phyloP scores from a whole-genome alignment of 2,797 vertebrate genomes.

The Vespertilio murinus region DNA sequence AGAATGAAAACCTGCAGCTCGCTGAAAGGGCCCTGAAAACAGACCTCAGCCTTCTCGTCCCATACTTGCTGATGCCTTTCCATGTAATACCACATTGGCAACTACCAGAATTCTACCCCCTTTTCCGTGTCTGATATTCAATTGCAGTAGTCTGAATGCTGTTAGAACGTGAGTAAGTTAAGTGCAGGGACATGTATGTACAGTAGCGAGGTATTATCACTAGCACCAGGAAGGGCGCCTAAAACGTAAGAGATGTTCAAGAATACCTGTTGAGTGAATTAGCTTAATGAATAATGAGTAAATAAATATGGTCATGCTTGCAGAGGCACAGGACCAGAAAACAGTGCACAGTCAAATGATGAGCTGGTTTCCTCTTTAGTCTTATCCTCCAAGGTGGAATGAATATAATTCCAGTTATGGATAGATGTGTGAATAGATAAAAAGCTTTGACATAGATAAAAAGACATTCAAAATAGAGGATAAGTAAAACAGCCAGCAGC shows the following conservation, averaged over 20 bases:
- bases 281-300: neutral
- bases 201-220: neutral
- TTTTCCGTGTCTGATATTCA: neutral
- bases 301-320: neutral
- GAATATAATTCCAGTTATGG: conserved; percentile 14
- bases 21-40: neutral
- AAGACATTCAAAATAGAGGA: neutral
- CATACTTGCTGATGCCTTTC: neutral
- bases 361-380: neutral
- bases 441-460: neutral
- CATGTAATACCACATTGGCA: neutral
- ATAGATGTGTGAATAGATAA: conserved; percentile 19
- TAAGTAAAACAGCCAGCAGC: neutral
- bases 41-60: neutral
- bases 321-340: neutral
- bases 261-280: neutral
- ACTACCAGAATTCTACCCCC: neutral
- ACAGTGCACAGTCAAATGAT: conserved; percentile 15
- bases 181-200: neutral
- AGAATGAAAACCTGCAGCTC: neutral
- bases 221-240: neutral
- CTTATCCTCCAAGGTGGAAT: neutral
- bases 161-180: neutral
- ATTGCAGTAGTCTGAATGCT: neutral
- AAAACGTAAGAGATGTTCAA: neutral